Conservation (phyloP, 2,797 vertebrate species). For the Psittacula echo region DNA sequence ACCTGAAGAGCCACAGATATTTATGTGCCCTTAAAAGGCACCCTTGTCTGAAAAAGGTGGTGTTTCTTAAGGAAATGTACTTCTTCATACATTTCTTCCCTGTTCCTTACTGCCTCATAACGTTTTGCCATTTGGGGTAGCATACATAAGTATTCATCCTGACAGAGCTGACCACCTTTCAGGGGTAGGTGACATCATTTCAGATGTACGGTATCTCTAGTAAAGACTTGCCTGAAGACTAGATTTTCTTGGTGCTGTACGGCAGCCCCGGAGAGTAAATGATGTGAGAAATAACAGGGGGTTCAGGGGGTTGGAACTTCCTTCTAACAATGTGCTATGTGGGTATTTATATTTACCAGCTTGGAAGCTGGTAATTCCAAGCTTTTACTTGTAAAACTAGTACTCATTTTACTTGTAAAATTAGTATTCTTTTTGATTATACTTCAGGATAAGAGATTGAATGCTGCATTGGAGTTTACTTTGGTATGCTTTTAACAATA, state of each 20-base stretch:
- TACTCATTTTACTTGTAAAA: background rate
- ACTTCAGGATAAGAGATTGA: background rate
- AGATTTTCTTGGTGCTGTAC: background rate
- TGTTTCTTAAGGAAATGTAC: background rate
- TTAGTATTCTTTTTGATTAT: background rate
- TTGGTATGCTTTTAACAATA: background rate
- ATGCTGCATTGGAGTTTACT: background rate
- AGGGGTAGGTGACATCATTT: background rate
- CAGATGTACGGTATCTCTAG: background rate
- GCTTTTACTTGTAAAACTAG: background rate
- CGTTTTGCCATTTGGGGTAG: background rate
- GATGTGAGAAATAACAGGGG: background rate
- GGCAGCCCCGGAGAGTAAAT: background rate
- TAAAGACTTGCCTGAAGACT: background rate
- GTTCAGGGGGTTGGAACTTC: background rate
- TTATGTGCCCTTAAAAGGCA: background rate
- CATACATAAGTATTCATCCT: background rate
- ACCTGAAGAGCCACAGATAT: background rate
- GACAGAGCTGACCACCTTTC: background rate
- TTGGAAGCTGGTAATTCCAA: background rate
- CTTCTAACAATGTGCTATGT: background rate
- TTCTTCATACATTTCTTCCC: background rate
- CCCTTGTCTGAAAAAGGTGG: background rate
- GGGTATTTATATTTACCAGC: background rate
- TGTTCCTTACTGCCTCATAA: rapidly evolving